Conservation (phyloP, 2,113 vertebrate species). For the Vulpes lagopus region DNA sequence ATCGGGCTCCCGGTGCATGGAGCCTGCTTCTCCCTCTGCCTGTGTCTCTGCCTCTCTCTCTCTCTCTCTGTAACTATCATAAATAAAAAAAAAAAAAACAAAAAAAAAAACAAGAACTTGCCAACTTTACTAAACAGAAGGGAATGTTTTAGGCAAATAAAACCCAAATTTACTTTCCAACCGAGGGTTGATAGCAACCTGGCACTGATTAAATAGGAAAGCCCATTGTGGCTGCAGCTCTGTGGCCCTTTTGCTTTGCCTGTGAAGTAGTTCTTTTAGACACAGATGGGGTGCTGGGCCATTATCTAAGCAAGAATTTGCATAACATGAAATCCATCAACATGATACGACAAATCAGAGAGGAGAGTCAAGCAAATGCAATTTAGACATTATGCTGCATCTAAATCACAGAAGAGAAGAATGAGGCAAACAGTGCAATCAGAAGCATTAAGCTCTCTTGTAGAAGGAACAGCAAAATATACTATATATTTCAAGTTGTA, state of each 20-base stretch:
- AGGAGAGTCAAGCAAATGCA: background rate
- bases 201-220: background rate
- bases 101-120: background rate
- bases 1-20: no score
- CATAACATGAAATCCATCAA: background rate
- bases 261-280: constrained; percentile 39
- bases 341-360: background rate
- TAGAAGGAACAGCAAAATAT: constrained; percentile 48
- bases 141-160: constrained; percentile 1
- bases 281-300: background rate
- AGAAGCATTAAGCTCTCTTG: constrained; percentile 50
- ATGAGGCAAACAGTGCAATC: constrained; percentile 19
- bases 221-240: background rate
- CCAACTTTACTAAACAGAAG: background rate
- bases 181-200: background rate
- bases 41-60: no score
- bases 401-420: constrained; percentile 25
- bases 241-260: background rate
- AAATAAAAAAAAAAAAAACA: no score
- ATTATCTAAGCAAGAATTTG: constrained; percentile 9
- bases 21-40: no score
- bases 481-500: constrained; percentile 64
- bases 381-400: background rate
- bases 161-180: constrained; percentile 12
- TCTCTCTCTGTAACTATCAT: no score